Percentiles rank a stretch among this genome's conserved stretches.
These are phyloP conservation scores for Petromus typicus DNA, from an alignment of 2,113 vertebrate genomes.

Conservation along the genomic window DNA sequence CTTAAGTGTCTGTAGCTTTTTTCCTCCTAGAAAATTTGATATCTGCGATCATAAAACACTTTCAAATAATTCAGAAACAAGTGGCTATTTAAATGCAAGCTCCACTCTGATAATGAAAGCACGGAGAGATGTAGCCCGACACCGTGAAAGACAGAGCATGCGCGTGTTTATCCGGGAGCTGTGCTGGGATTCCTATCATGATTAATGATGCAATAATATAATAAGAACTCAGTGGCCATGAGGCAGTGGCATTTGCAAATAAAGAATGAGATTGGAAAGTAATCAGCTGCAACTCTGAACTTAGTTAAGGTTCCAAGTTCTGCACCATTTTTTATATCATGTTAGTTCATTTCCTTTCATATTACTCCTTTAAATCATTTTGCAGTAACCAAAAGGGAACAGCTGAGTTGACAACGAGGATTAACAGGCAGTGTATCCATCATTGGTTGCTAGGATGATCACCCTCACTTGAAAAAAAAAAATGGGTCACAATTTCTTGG, in stretches of 20 bases:
- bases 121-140: conserved; percentile 50
- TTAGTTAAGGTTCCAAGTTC: conserved; percentile 78
- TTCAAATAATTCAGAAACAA: conserved; percentile 69
- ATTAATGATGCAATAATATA: conserved; percentile 83
- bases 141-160: conserved; percentile 60
- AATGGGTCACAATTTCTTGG: conserved; percentile 49
- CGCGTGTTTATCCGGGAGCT: conserved; percentile 68
- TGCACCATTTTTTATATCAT: conserved; percentile 77
- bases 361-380: conserved; percentile 81
- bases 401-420: conserved; percentile 75
- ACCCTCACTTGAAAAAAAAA: conserved; percentile 72
- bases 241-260: conserved; percentile 82
- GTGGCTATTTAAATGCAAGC: conserved; percentile 71
- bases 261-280: conserved; percentile 81
- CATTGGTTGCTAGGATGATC: conserved; percentile 67
- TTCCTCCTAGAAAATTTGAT: not conserved
- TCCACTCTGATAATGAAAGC: conserved; percentile 58
- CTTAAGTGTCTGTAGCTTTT: conserved; percentile 31
- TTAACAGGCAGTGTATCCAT: conserved; percentile 70
- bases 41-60: conserved; percentile 47
- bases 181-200: conserved; percentile 75
- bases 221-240: conserved; percentile 82
- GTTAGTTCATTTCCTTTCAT: conserved; percentile 80
- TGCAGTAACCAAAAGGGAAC: conserved; percentile 74
- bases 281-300: conserved; percentile 76